A percentile compares a stretch with the other conserved stretches of the same genome.
Conservation (phyloP, 2,113 vertebrate genomes). For the Sorex araneus region DNA sequence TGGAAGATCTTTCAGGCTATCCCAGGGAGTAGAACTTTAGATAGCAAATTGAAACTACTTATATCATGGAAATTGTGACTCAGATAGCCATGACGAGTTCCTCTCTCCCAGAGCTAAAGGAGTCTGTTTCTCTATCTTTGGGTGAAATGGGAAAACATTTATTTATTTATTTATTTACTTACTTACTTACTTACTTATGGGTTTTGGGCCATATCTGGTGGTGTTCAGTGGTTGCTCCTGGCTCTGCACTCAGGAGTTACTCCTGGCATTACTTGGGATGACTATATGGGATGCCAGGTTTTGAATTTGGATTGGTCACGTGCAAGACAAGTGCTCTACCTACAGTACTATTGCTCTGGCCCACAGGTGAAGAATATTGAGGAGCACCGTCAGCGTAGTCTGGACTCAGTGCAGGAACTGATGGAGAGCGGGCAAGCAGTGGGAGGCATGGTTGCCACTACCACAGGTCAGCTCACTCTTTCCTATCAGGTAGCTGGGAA, state of each 20-base stretch:
- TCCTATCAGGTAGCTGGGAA: neutral
- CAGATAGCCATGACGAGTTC: constrained; percentile 15
- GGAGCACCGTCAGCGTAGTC: constrained; percentile 95
- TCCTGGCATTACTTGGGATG: no score
- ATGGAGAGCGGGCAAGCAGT: constrained; percentile 99
- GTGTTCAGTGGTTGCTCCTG: no score
- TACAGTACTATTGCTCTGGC: no score
- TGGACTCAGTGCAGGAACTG: constrained; percentile 97
- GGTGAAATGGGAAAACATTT: no score
- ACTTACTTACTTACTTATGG: no score
- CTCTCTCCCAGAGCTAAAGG: constrained; percentile 45
- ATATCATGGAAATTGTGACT: neutral
- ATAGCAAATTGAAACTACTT: neutral
- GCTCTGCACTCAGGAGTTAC: no score
- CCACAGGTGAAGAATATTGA: constrained; percentile 98
- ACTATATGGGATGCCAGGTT: no score
- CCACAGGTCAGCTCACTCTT: constrained; percentile 92
- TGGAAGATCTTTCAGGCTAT: constrained; percentile 38
- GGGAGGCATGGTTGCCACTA: constrained; percentile 99
- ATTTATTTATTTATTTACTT: no score
- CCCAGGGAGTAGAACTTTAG: constrained; percentile 5
- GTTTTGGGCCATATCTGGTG: no score
- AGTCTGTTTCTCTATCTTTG: constrained; percentile 35
- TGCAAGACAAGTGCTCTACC: no score
- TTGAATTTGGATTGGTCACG: no score